Conservation (phyloP, 1,140 invertebrate species). For the Arion vulgaris region DNA sequence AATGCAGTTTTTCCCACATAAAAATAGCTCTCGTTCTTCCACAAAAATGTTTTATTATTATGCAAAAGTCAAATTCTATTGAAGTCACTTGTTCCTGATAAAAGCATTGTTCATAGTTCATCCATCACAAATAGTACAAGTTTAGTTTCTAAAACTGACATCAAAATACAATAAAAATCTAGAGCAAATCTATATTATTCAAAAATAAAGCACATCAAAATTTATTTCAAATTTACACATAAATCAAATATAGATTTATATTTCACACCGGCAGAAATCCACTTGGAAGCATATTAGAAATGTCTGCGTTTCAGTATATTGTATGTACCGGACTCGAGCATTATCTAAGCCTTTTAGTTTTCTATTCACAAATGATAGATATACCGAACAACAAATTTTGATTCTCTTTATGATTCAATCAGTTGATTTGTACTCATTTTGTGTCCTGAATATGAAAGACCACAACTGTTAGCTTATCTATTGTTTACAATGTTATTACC, state of each 20-base stretch:
- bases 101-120: neutral
- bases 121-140: neutral
- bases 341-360: neutral
- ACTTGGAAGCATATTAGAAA: neutral
- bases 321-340: too few species aligned
- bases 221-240: neutral
- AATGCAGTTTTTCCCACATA: neutral
- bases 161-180: neutral
- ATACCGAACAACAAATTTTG: too few species aligned
- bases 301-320: constrained; percentile 4
- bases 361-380: too few species aligned
- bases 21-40: neutral
- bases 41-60: neutral
- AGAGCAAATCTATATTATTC: neutral
- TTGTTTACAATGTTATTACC: too few species aligned
- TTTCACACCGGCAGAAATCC: neutral
- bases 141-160: too few species aligned
- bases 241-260: neutral
- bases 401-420: too few species aligned
- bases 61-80: too few species aligned
- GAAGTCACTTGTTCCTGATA: neutral
- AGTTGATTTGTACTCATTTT: too few species aligned
- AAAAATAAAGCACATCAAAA: neutral
- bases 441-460: too few species aligned
- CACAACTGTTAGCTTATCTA: too few species aligned